Evolutionary conservation across 2,797 vertebrate species (phyloP), one percentile per base, ranked within the genome.

Genomic region (Sebastes cheni): DNA sequence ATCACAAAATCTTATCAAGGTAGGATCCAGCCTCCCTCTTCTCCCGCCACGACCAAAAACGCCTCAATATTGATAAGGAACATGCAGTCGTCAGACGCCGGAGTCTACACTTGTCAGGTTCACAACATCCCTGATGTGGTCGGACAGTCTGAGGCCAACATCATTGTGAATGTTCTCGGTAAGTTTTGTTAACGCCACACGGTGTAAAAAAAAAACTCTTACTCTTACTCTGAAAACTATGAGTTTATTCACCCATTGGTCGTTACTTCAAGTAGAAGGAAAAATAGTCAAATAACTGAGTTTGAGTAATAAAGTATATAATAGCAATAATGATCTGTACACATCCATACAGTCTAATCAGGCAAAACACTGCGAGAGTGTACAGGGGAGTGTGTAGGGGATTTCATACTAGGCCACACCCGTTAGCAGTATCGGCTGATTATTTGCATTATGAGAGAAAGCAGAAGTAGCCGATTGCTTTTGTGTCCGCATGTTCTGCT

Each of bases 71-170:
- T 91, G 8, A 97, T 98, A 80, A 93, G 66, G n/a, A 93, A 95
- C 81, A 95, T 97, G 95, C 95, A 96, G 59, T 78, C 93, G 20
- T 90, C 93, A 4, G 97, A 98, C 56, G 84, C 96, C 0, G 97
- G 97, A 1, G 25, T 91, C 73, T 98, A 98, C 83, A 92, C 68
- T 12, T 98, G 97, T 18, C 95, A 96, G 60, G 94, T 98, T 68
- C 95, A 95, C 86, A 97, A 96, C 85, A 85, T 95, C 0, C 95
- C 95, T 1, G 95, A 95, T n/a, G 77, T 94, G 3, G 8, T 3
- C 0, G 95, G 95, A 50, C 72, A 79, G 39, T 94, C 93, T 18
- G 93, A 97, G 72, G 96, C 88, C 78, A 91, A 75, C 1, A 30
- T 96, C 62, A 64, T 85, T 1, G 94, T 97, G 67, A 92, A 30